These are phyloP conservation scores for Drosophila funebris DNA, from an alignment of 1,140 invertebrate genomes.

Conservation along the genomic window DNA sequence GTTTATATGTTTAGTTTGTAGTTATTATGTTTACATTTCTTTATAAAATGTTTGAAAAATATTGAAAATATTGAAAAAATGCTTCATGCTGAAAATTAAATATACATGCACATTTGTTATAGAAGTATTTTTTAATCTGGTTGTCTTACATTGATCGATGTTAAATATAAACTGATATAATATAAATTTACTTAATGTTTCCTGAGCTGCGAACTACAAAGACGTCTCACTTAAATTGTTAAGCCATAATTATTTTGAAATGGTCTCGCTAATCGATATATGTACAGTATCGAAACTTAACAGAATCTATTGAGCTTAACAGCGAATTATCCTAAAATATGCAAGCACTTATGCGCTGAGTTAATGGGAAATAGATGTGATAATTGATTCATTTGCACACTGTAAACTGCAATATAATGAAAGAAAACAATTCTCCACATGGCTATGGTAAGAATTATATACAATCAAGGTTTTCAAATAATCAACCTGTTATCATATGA, in stretches of 20 bases:
- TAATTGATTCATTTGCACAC: background rate
- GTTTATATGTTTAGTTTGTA: slow-evolving; percentile 27
- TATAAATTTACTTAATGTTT: background rate
- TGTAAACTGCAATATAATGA: background rate
- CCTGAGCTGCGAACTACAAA: no score
- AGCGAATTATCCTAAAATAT: background rate
- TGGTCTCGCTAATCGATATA: background rate
- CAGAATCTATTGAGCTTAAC: background rate
- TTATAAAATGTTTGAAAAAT: slow-evolving; percentile 17
- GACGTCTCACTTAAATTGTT: no score
- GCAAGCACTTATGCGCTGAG: background rate
- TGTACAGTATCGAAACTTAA: background rate
- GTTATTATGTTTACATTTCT: slow-evolving; percentile 33
- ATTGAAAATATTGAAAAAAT: slow-evolving; percentile 11
- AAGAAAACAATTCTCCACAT: background rate
- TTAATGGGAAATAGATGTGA: background rate
- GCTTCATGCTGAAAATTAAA: slow-evolving; percentile 18
- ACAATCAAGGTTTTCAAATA: background rate
- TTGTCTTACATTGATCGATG: no score
- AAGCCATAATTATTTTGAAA: no score
- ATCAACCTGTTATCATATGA: background rate
- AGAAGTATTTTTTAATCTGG: background rate
- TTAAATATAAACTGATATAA: background rate
- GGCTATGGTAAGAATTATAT: slow-evolving; percentile 1
- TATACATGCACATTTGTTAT: slow-evolving; percentile 29